phyloP scores from a whole-genome alignment of 2,797 vertebrate species.

The Selene dorsalis region DNA sequence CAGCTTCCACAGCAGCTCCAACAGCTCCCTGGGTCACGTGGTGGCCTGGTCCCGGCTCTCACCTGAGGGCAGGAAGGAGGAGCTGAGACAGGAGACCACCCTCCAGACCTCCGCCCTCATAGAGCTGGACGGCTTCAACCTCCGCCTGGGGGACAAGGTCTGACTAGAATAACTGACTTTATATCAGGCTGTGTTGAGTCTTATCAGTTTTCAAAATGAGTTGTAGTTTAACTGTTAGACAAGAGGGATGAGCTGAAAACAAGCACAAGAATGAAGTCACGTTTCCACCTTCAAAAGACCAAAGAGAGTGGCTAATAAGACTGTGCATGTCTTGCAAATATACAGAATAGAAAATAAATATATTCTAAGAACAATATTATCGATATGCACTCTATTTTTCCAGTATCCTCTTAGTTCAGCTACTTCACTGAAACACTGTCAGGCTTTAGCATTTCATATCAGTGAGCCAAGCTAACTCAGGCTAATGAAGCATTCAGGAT shows the following conservation, averaged over 20 bases:
- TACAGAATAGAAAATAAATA: too few species aligned
- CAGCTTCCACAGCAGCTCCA: constrained; percentile 81
- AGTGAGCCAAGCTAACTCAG: too few species aligned
- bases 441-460: too few species aligned
- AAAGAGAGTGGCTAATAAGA: not conserved
- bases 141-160: constrained; percentile 91
- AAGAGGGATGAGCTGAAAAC: not conserved
- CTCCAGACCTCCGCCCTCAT: constrained; percentile 85
- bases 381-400: too few species aligned
- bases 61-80: constrained; percentile 85
- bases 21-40: constrained; percentile 85
- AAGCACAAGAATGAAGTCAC: not conserved
- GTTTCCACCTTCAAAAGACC: not conserved
- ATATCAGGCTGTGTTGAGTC: too few species aligned
- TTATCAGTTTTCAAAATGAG: not conserved
- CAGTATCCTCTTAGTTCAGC: too few species aligned
- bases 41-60: constrained; percentile 90
- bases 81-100: constrained; percentile 89
- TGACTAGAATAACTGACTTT: not conserved
- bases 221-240: not conserved
- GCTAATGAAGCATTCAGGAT: too few species aligned
- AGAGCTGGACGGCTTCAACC: constrained; percentile 92
- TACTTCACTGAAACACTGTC: too few species aligned
- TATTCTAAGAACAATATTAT: too few species aligned
- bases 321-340: too few species aligned